phyloP scores from a whole-genome alignment of 2,113 vertebrate genomes.

The Cololabis saira region DNA sequence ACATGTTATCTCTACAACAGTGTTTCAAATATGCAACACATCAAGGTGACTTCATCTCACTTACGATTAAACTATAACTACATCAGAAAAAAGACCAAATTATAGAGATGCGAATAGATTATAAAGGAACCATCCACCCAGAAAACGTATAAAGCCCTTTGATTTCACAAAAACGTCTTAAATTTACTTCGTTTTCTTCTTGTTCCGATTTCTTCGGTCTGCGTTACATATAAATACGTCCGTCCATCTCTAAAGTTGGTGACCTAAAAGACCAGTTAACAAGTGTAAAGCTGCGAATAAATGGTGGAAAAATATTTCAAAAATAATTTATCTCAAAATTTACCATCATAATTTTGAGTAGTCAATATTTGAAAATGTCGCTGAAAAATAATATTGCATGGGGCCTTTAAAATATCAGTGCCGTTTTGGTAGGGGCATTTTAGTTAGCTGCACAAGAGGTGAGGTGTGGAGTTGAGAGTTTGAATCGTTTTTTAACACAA shows the following conservation, averaged over 20 bases:
- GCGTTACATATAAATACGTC: constrained; percentile 59
- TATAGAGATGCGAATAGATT: too few species aligned
- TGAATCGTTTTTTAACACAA: too few species aligned
- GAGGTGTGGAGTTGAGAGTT: too few species aligned
- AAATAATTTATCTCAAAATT: background rate
- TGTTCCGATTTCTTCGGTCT: too few species aligned
- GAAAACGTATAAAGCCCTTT: background rate
- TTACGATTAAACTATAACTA: background rate
- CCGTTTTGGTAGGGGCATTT: constrained; percentile 24
- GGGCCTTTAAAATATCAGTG: too few species aligned
- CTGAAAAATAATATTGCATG: background rate
- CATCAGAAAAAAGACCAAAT: too few species aligned
- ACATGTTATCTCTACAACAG: constrained; percentile 25
- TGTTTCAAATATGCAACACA: background rate
- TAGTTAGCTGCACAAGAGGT: constrained; percentile 12
- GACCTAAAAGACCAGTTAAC: background rate
- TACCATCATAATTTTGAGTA: too few species aligned
- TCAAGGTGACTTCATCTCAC: background rate
- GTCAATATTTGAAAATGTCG: background rate
- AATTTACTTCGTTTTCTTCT: too few species aligned
- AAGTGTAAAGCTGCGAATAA: rapidly evolving
- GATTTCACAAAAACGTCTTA: too few species aligned
- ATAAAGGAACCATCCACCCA: background rate
- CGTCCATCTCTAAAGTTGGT: constrained; percentile 8
- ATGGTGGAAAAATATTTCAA: rapidly evolving